Base-by-base conservation (phyloP, 1,140 invertebrate genomes). In the Lysiphlebus fabarum region DNA sequence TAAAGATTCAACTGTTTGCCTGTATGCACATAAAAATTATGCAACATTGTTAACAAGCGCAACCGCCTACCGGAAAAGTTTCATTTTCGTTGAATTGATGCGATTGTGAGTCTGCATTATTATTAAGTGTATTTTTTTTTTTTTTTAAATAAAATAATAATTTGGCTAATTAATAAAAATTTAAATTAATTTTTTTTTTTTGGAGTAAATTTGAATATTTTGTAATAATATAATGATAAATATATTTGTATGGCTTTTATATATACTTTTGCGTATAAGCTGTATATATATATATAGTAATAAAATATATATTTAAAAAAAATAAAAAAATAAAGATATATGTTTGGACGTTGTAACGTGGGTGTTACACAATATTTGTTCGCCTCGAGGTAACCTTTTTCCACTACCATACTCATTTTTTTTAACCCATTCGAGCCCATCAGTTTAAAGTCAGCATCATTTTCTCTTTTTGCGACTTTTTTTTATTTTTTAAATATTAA, bases 381-480 rank as follows among this genome's bases (percentile, higher is more conserved):
- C 67, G 72, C 69, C 70, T 72, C 70, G 65, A 72, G 67, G 71
- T 77, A 75, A 77, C 75, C 75, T 76, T 77, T 77, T 71, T 74
- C 70, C 70, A 72, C 68, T 68, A 65, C 56, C 42, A 38, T 36
- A 56, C 37, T 37, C 5, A 38, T 37, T 38, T 38, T 33, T 36
- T 11, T 10, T 8, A 51, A n/a, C 43, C 5, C 36, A 36, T 36
- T 51, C 49, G 49, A 51, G 49, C 49, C 49, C 49, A 51, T 51
- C 4, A 65, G 66, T 62, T 36, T 65, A 64, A 67, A 68, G 69
- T 67, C 59, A 45, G 63, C 53, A 58, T 49, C 12, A 17, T 34
- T 14, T 2, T n/a, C n/a, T n/a, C 43, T n/a, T n/a, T 14, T 1
- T 6, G n/a, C n/a, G n/a, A n/a, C n/a, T n/a, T n/a, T n/a, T n/a